These are phyloP conservation scores for Pelodytes ibericus DNA, from an alignment of 2,797 vertebrate genomes.

Conservation along the genomic window DNA sequence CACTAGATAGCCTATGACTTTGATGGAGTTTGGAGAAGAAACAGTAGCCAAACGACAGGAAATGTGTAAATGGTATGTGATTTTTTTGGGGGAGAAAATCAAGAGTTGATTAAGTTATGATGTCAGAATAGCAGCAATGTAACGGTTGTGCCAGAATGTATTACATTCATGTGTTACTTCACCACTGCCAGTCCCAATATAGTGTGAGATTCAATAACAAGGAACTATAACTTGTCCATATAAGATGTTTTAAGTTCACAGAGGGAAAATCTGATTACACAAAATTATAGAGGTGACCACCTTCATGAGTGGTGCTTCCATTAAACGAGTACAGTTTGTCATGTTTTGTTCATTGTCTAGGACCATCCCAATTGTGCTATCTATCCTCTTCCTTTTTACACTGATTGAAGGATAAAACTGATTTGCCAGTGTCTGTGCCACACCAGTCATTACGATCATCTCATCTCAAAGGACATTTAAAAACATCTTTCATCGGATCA, in stretches of 20 bases:
- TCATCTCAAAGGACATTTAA: slow-evolving; percentile 1
- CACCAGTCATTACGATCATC: slow-evolving; percentile 18
- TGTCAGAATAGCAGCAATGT: too few species aligned
- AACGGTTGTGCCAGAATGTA: too few species aligned
- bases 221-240: too few species aligned
- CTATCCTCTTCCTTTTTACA: neutral
- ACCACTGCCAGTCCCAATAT: too few species aligned
- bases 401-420: slow-evolving; percentile 1
- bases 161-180: too few species aligned
- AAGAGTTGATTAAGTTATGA: too few species aligned
- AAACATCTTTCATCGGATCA: neutral
- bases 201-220: too few species aligned
- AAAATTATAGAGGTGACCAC: neutral
- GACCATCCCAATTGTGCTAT: neutral
- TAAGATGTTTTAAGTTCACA: neutral
- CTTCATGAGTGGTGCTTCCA: neutral
- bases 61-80: too few species aligned
- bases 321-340: neutral
- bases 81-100: too few species aligned
- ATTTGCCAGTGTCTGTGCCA: slow-evolving; percentile 7
- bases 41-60: too few species aligned
- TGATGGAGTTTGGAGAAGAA: too few species aligned
- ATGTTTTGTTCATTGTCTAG: neutral
- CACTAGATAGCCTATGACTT: neutral
- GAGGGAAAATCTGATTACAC: neutral